Base-by-base conservation (phyloP, 2,113 vertebrate genomes). In the Microtus ochrogaster region DNA sequence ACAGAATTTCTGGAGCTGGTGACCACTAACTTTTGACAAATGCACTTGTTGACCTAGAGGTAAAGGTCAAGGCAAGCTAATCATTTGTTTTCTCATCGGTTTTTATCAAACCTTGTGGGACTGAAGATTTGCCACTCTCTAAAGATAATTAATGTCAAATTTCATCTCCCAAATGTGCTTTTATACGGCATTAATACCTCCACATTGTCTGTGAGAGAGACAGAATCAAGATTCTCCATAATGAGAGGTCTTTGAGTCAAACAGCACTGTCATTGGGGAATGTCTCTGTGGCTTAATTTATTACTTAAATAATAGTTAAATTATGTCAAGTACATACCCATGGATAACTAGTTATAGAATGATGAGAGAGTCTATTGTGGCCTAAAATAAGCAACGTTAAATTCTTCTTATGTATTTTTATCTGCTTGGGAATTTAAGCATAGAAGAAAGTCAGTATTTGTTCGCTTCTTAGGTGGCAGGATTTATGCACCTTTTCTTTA, bases 151-250 rank as follows among this genome's bases (percentile, higher is more conserved):
- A 44, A 8, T 30, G 30, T 44, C 14, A 44, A 33, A 3, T 92
- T 96, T 76, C 36, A 90, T 2, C 11, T 74, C 22, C 52, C 49
- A 81, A 81, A 16, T 90, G 94, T 92, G 10, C 63, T 91, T 96
- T 89, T 21, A 49, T 2, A 26, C 24, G 2, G 21, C 30, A 90
- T 76, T 16, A 78, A 78, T 39, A 93, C 8, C 28, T 74, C 72
- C 78, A 86, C 36, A 24, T 47, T 8, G 68, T 73, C 19, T 83
- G 19, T 21, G 24, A 5, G 47, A 66, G 33, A 47, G 79, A 11
- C 0, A 26, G 10, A 81, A 39, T n/a, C 78, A 58, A 81, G 12
- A 39, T 39, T 61, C n/a, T 83, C 22, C n/a, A 1, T 41, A 55
- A 28, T 28, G 55, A 61, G 22, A 7, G 13, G 28, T 1, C 36